These are phyloP conservation scores for Cairina moschata DNA, from an alignment of 2,113 vertebrate species.

Conservation along the genomic window DNA sequence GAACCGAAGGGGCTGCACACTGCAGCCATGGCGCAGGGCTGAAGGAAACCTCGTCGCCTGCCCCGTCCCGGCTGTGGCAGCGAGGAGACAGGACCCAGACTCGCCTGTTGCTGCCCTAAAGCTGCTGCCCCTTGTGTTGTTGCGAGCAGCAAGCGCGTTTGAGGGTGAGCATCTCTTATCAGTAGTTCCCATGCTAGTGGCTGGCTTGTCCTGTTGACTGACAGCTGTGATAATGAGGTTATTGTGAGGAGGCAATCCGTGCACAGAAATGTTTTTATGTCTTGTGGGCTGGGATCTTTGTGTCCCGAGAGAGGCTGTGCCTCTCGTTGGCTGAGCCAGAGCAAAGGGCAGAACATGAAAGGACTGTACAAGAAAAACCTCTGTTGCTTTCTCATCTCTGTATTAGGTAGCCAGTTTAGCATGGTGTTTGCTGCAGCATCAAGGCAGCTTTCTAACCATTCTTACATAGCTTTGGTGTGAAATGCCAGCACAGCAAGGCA, in stretches of 20 bases:
- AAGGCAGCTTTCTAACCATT: background rate
- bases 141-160: background rate
- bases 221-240: constrained; percentile 58
- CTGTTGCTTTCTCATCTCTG: background rate
- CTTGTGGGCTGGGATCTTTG: constrained; percentile 53
- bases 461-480: background rate
- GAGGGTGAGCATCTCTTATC: constrained; percentile 26
- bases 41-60: background rate
- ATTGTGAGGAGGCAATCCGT: constrained; percentile 53
- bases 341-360: constrained; percentile 1
- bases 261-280: constrained; percentile 65
- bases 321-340: constrained; percentile 13
- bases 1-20: background rate
- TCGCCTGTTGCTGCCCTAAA: background rate
- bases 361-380: constrained; percentile 14
- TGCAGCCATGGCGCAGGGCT: background rate
- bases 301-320: constrained; percentile 26
- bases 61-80: background rate
- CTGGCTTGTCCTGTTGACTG: constrained; percentile 36
- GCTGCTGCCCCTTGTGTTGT: background rate
- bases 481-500: background rate
- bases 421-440: background rate
- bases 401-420: background rate
- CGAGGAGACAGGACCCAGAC: background rate
- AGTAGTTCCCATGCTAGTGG: background rate